These are phyloP conservation scores for Eupithecia vulgata DNA, from an alignment of 2,888 invertebrate species.

Conservation along the genomic window DNA sequence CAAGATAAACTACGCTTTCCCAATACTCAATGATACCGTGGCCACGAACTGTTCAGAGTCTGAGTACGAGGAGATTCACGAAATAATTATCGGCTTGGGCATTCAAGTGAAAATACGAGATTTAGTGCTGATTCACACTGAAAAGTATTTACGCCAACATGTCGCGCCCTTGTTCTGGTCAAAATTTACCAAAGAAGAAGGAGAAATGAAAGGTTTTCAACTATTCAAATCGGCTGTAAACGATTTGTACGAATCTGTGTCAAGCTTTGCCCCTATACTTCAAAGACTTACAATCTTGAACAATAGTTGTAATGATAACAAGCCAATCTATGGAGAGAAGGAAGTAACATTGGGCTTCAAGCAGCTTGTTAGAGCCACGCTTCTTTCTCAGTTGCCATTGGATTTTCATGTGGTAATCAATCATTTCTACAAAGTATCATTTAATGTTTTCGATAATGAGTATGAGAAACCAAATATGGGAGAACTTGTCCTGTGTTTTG, in stretches of 20 bases:
- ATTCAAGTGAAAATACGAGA: conserved; percentile 75
- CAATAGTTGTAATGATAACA: conserved; percentile 69
- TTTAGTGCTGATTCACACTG: conserved; percentile 75
- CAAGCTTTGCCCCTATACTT: conserved; percentile 82
- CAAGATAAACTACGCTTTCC: conserved; percentile 76
- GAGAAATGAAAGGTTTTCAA: conserved; percentile 85
- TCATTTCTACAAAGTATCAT: conserved; percentile 90
- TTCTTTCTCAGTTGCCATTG: conserved; percentile 88
- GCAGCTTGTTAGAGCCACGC: conserved; percentile 85
- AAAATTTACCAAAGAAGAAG: conserved; percentile 81
- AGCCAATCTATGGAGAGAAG: conserved; percentile 81
- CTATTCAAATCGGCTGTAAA: conserved; percentile 87
- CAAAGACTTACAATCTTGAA: conserved; percentile 82
- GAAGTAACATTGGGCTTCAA: conserved; percentile 85
- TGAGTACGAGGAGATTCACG: conserved; percentile 74
- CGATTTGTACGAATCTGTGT: conserved; percentile 84
- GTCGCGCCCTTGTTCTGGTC: conserved; percentile 87
- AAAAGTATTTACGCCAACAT: conserved; percentile 84
- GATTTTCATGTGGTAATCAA: conserved; percentile 88
- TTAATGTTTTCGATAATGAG: conserved; percentile 87
- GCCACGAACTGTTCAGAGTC: conserved; percentile 66
- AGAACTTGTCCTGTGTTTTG: conserved; percentile 87
- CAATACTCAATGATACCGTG: conserved; percentile 72
- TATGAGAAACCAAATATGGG: conserved; percentile 80
- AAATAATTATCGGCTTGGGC: conserved; percentile 68